Evolutionary conservation across 2,113 vertebrate species (phyloP).

Genomic region (Crotalus viridis): DNA sequence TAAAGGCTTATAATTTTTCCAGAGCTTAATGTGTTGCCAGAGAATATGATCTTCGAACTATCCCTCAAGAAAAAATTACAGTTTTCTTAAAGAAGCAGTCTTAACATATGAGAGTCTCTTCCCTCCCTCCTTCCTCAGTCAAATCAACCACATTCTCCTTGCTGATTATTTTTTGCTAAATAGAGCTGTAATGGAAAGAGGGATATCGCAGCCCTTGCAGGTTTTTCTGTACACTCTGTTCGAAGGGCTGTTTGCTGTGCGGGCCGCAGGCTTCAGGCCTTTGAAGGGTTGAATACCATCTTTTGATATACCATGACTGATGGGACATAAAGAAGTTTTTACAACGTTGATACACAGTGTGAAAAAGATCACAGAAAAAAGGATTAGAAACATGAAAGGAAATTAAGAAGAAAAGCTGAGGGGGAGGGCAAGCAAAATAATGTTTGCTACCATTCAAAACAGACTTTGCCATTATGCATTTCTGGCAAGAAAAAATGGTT

Average conservation of each 20-base stretch:
- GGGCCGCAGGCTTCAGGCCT: conserved; percentile 98
- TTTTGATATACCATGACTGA: conserved; percentile 90
- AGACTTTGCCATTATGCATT: conserved; percentile 57
- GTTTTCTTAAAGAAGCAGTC: conserved; percentile 22
- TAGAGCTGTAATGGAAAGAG: conserved; percentile 31
- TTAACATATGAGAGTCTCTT: background rate
- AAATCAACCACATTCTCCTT: background rate
- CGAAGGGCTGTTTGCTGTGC: conserved; percentile 93
- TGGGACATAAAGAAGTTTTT: conserved; percentile 67
- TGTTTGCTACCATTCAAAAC: conserved; percentile 74
- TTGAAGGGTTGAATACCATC: conserved; percentile 99
- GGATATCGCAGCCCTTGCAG: conserved; percentile 79
- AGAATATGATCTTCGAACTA: background rate
- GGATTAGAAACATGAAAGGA: conserved; percentile 54
- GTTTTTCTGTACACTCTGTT: conserved; percentile 87
- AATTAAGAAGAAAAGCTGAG: conserved; percentile 32
- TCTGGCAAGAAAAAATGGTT: background rate
- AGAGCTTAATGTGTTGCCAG: conserved; percentile 26
- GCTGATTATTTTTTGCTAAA: background rate
- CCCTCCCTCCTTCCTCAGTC: background rate
- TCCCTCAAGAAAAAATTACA: background rate
- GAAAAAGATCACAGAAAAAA: conserved; percentile 40
- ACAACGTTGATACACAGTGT: conserved; percentile 64
- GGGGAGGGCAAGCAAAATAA: conserved; percentile 47
- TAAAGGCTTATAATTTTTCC: conserved; percentile 41